A percentile compares a stretch with the other conserved stretches of the same genome.
Conservation (phyloP, 1,140 invertebrate species). For the Phocides pigmalion region DNA sequence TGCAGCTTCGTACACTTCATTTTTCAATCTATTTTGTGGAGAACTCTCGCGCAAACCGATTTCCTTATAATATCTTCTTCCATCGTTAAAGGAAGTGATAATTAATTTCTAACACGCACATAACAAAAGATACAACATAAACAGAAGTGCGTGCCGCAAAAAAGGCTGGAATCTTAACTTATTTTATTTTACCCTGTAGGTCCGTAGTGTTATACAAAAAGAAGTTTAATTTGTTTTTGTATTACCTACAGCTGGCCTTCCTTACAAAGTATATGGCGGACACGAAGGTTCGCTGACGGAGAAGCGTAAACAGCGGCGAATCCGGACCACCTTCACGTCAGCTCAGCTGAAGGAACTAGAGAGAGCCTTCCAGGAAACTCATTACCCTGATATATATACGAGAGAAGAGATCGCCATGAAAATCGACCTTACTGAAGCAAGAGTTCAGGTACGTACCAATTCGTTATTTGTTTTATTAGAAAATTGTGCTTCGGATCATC, state of each 20-base stretch:
- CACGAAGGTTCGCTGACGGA: constrained; percentile 93
- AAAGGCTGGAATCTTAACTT: too few relatives aligned
- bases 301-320: constrained; percentile 96
- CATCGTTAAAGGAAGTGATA: too few relatives aligned
- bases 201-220: background rate
- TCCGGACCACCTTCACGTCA: constrained; percentile 98
- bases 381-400: constrained; percentile 99
- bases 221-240: constrained; percentile 30
- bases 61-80: too few relatives aligned
- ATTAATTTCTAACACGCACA: too few relatives aligned
- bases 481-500: too few relatives aligned
- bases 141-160: too few relatives aligned
- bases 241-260: constrained; percentile 89
- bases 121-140: too few relatives aligned
- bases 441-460: constrained; percentile 93
- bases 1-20: too few relatives aligned
- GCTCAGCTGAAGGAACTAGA: constrained; percentile 98
- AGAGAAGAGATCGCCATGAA: constrained; percentile 99
- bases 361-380: constrained; percentile 97
- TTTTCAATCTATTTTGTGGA: too few relatives aligned
- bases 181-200: too few relatives aligned
- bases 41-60: too few relatives aligned
- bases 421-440: constrained; percentile 98
- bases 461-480: constrained; percentile 29
- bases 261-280: constrained; percentile 94